Evolutionary conservation across 2,113 vertebrate species (phyloP), one percentile per base, ranked within the genome.

Genomic region (Gnathonemus longibarbis): DNA sequence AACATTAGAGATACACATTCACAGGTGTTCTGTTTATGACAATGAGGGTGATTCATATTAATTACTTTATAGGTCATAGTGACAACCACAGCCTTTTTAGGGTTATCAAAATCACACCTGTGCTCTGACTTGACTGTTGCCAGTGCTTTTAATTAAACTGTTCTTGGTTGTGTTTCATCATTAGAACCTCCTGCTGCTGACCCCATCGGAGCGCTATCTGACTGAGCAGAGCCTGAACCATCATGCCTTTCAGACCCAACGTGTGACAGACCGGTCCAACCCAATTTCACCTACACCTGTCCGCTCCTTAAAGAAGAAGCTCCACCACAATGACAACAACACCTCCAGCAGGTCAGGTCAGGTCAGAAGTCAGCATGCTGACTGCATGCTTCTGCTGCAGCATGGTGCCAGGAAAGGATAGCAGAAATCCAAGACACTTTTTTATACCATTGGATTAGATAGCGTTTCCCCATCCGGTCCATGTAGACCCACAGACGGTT

Each of bases 181-280:
- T 90, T 96, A 99, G 98, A 99, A 97, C 93, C 95, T 99, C 93
- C 95, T 99, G 92, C 95, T 98, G 94, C 95, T 99, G 94, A 98
- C 98, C 94, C 98, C 98, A 62, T 97, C 97, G n/a, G 98, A 99
- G 93, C 97, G 98, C 92, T 99, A 97, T 84, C 96, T 99, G 93
- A 99, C 98, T 19, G 98, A 99, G 35, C 98, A 99, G 89, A 97
- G 98, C 94, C 95, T 99, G 93, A 99, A 99, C 95, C 98, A 99
- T 93, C 97, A 97, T 92, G 95, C 98, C 0, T 99, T 99, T 95
- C 98, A 99, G 96, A 98, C 95, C 88, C 97, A 98, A 95, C 97
- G 98, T 90, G 96, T 98, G 91, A 95, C 97, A 94, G 98, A 99
- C 93, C 97, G 98, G 19, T 94, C 97, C 35, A 96, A 96, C 58